phyloP scores from a whole-genome alignment of 2,888 invertebrate species.

The Malachius bipustulatus region DNA sequence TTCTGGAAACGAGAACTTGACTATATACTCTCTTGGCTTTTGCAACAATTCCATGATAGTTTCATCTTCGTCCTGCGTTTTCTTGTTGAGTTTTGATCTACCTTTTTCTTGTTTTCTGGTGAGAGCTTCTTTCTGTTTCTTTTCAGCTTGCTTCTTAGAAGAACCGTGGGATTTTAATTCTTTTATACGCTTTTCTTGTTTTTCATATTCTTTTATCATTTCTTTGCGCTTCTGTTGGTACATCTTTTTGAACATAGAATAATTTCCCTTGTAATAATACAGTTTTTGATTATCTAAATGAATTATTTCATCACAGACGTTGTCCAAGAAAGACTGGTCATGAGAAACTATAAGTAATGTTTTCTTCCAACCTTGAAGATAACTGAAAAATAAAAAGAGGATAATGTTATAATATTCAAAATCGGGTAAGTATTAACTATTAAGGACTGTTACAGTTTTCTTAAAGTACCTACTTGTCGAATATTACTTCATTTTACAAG shows the following conservation, averaged over 20 bases:
- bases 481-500: no score
- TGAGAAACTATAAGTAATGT: conserved; percentile 96
- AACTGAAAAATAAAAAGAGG: conserved; percentile 43
- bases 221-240: conserved; percentile 90
- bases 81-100: conserved; percentile 64
- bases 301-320: conserved; percentile 97
- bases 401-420: no score
- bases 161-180: conserved; percentile 92
- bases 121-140: conserved; percentile 82
- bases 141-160: conserved; percentile 92
- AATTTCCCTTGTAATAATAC: conserved; percentile 95
- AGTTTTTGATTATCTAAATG: conserved; percentile 92
- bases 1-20: conserved; percentile 96
- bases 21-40: conserved; percentile 89
- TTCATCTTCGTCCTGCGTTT: conserved; percentile 67
- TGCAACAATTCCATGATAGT: conserved; percentile 76
- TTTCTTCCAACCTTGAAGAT: conserved; percentile 97
- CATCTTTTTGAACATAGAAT: conserved; percentile 99
- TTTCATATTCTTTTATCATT: conserved; percentile 93
- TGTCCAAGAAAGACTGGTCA: conserved; percentile 99
- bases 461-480: no score
- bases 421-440: no score
- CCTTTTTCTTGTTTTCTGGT: conserved; percentile 91
- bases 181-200: conserved; percentile 92
- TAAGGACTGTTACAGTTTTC: no score